Evolutionary conservation across 1,140 invertebrate species (phyloP).

Genomic region (Onthophagus taurus): DNA sequence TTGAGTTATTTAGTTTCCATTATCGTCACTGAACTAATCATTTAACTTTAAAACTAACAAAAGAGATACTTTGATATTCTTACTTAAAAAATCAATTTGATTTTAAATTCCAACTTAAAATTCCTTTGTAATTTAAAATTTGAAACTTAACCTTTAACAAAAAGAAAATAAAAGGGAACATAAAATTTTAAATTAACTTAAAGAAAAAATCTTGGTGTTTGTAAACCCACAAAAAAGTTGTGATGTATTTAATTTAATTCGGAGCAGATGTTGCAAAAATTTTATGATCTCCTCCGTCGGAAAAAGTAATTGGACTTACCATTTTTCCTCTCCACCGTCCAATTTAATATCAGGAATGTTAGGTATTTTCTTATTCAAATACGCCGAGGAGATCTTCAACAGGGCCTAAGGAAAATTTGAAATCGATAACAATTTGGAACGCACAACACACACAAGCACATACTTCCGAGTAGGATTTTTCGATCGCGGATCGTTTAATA

Average conservation of each 20-base stretch:
- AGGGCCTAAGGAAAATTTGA: constrained; percentile 56
- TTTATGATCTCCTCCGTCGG: neutral
- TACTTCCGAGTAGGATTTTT: constrained; percentile 93
- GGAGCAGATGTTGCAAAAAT: neutral
- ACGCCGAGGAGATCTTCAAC: constrained; percentile 80
- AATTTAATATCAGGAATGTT: constrained; percentile 81
- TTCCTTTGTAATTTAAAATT: too few relatives aligned
- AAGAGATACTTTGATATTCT: too few relatives aligned
- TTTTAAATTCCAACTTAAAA: too few relatives aligned
- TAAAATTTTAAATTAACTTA: too few relatives aligned
- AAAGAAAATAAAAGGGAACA: too few relatives aligned
- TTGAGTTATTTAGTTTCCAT: too few relatives aligned
- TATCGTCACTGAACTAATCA: too few relatives aligned
- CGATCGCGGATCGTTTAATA: constrained; percentile 82
- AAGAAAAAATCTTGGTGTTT: too few relatives aligned
- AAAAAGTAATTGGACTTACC: constrained; percentile 47
- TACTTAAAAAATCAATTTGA: too few relatives aligned
- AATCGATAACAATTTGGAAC: constrained; percentile 12
- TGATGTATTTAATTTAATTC: neutral
- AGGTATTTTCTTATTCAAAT: constrained; percentile 86
- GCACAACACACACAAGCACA: constrained; percentile 22
- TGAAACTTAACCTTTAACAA: too few relatives aligned
- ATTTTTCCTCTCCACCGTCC: constrained; percentile 81
- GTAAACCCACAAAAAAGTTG: neutral
- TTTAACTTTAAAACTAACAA: too few relatives aligned